Conservation (phyloP, 2,113 vertebrate genomes). For the Hemicordylus capensis region DNA sequence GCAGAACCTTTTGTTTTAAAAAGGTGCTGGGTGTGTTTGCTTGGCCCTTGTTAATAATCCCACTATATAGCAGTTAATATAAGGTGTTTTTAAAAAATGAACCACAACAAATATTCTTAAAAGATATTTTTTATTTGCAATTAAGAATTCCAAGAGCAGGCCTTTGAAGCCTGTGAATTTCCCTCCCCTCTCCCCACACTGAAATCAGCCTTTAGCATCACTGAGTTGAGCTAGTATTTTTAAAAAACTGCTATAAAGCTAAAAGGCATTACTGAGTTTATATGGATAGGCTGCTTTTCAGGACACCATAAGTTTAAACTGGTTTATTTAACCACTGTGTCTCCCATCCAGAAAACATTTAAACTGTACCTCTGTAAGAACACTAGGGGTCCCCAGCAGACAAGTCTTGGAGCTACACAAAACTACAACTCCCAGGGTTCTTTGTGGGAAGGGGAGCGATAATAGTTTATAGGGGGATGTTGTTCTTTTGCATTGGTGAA, state of each 20-base stretch:
- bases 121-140: not conserved
- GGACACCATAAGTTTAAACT: not conserved
- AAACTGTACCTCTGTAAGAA: not conserved
- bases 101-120: not conserved
- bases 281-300: not conserved
- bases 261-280: no score
- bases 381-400: slow-evolving; percentile 20
- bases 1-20: not conserved
- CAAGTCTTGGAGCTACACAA: not conserved
- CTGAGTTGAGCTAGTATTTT: not conserved
- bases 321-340: no score
- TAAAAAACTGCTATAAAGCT: not conserved
- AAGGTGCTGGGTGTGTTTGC: not conserved
- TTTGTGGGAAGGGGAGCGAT: not conserved
- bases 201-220: not conserved
- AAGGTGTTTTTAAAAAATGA: not conserved
- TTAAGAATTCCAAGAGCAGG: not conserved
- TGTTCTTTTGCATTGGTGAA: not conserved
- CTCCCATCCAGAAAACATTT: not conserved
- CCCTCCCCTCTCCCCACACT: not conserved
- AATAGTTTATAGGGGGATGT: not conserved
- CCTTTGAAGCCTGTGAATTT: not conserved
- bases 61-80: not conserved
- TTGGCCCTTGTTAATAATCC: not conserved
- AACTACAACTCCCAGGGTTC: not conserved